Conservation (phyloP, 2,797 vertebrate species). For the Silurus aristotelis region DNA sequence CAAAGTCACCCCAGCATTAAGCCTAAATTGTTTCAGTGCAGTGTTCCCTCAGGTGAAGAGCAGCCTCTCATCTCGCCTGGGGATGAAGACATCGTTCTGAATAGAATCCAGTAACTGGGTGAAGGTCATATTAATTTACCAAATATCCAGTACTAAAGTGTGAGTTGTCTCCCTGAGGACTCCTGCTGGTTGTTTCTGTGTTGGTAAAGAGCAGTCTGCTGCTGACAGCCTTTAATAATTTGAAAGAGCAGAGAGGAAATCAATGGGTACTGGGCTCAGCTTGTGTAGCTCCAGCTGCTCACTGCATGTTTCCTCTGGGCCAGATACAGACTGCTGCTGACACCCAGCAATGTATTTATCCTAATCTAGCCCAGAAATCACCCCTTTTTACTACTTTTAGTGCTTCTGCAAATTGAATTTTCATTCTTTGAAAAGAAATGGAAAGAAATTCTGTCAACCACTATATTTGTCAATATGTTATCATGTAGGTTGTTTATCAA, state of each 20-base stretch:
- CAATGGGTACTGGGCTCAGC: conserved; percentile 63
- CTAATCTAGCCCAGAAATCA: conserved; percentile 68
- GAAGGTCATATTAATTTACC: conserved; percentile 76
- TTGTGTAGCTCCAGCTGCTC: conserved; percentile 54
- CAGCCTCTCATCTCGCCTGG: conserved; percentile 42
- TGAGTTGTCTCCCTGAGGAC: conserved; percentile 44
- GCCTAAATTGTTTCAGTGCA: conserved; percentile 56
- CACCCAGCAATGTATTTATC: conserved; percentile 75
- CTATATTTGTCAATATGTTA: conserved; percentile 72
- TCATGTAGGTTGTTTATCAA: conserved; percentile 71
- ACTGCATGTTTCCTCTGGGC: conserved; percentile 61
- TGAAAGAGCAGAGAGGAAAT: conserved; percentile 67
- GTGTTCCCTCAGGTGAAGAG: conserved; percentile 58
- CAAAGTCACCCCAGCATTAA: conserved; percentile 64
- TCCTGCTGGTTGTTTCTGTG: conserved; percentile 61
- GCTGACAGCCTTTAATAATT: conserved; percentile 63
- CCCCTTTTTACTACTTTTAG: conserved; percentile 68
- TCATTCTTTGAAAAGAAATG: conserved; percentile 57
- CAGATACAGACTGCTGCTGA: conserved; percentile 69
- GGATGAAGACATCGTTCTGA: conserved; percentile 49
- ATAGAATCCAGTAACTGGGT: conserved; percentile 50
- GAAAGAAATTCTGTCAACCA: conserved; percentile 53
- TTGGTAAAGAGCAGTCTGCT: conserved; percentile 64
- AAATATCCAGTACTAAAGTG: conserved; percentile 63
- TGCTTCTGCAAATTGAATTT: conserved; percentile 57